Evolutionary conservation across 2,113 vertebrate species (phyloP), one percentile per base, ranked within the genome.

Genomic region (Verasper variegatus): DNA sequence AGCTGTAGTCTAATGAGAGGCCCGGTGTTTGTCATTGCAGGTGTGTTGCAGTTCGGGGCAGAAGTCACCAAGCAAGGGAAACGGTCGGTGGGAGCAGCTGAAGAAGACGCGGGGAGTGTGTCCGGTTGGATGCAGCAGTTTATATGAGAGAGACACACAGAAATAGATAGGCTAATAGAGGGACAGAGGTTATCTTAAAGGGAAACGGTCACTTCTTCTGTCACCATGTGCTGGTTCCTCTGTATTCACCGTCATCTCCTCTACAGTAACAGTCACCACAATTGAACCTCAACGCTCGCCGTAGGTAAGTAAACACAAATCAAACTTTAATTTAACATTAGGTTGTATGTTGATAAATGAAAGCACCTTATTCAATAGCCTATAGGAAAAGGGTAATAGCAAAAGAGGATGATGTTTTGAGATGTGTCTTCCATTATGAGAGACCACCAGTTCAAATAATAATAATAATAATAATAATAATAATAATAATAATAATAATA

Each of bases 11-110:
- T 56, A 23, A 23, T 4, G 54, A 23, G 54, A 23, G 54, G 18
- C n/a, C 54, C 18, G 18, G 18, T 54, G 51, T n/a, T n/a, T 54
- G 54, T 65, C 2, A 12, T 14, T 60, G 52, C 76, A 80, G 62
- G 63, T 77, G 58, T 74, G 54, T 9, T 8, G 17, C 51, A 52
- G 35, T 61, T 12, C 21, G 23, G 47, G 27, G 21, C 21, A n/a
- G 52, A 71, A 31, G n/a, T 55, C 31, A 17, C 15, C 71, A 24
- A 70, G 45, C 2, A 31, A 40, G 42, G 74, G 49, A 58, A 52
- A 49, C 18, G 12, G 35, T 57, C 45, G 6, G 54, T 45, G 67
- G 24, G 49, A 3, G 18, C 54, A 23, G 21, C 17, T 1, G 20
- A n/a, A 7, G 4, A 13, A 10, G 23, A n/a, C 18, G 24, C 18